Evolutionary conservation across 2,888 invertebrate species (phyloP).

Genomic region (Gandaritis pyraliata): DNA sequence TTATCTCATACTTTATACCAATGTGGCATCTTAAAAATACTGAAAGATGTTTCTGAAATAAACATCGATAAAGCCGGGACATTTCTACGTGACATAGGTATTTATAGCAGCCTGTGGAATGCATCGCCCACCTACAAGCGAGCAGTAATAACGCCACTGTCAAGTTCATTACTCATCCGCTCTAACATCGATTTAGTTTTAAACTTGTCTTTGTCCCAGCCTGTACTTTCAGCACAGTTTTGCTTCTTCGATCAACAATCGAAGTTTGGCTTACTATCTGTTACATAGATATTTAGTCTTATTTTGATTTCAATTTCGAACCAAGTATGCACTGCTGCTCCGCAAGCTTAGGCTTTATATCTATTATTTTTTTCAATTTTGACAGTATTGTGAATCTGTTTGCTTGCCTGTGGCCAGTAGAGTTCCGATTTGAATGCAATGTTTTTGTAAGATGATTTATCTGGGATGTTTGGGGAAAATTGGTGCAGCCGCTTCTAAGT

Average conservation of each 20-base stretch:
- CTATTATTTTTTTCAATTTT: too few species aligned
- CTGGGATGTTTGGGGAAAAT: too few species aligned
- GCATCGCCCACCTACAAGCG: constrained; percentile 62
- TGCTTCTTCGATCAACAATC: too few species aligned
- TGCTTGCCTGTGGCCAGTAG: too few species aligned
- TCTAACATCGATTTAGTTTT: constrained; percentile 19
- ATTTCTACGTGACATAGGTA: constrained; percentile 42
- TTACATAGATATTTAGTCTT: not conserved
- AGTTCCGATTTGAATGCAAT: too few species aligned
- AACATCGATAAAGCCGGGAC: constrained; percentile 14
- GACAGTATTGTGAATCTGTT: too few species aligned
- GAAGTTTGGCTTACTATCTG: too few species aligned
- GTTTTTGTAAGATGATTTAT: too few species aligned
- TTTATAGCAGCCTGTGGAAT: constrained; percentile 61
- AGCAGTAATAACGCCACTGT: constrained; percentile 74
- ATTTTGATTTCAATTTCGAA: not conserved
- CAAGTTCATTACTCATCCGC: constrained; percentile 66
- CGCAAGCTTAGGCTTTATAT: too few species aligned
- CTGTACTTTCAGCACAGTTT: too few species aligned
- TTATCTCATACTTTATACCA: too few species aligned
- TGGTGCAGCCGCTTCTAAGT: too few species aligned
- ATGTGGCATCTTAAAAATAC: not conserved
- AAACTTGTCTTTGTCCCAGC: constrained; percentile 7
- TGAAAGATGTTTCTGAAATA: not conserved
- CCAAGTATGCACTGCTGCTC: not conserved